Evolutionary conservation across 2,888 invertebrate species (phyloP).

Genomic region (Nephrotoma guestfalica): DNA sequence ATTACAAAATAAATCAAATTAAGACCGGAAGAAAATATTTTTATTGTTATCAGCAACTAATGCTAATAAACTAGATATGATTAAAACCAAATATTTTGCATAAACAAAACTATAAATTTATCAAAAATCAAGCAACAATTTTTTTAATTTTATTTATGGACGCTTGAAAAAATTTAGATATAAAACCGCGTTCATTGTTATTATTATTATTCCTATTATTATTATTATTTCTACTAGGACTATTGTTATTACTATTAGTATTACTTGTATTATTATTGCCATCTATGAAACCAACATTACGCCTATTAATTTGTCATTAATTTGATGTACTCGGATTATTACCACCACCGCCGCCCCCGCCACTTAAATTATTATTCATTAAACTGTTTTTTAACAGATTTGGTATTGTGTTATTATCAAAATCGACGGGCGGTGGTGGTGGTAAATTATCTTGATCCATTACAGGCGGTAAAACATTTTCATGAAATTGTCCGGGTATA

Average conservation of each 20-base stretch:
- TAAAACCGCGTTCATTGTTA: not conserved
- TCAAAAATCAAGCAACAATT: conserved; percentile 2
- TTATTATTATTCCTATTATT: not conserved
- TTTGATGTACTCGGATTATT: not conserved
- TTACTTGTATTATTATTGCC: not conserved
- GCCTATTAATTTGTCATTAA: not conserved
- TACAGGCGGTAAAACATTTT: conserved; percentile 61
- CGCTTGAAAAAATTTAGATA: conserved; percentile 1
- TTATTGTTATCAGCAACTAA: not conserved
- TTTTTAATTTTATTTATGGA: conserved; percentile 2
- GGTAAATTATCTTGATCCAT: conserved; percentile 42
- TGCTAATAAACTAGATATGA: not conserved
- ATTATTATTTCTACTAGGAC: not conserved
- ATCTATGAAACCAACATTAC: not conserved
- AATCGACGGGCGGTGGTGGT: conserved; percentile 19
- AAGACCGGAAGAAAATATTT: not conserved
- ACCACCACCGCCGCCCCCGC: not conserved
- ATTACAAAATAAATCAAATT: not conserved
- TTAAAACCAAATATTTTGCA: not conserved
- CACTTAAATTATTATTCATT: conserved; percentile 11
- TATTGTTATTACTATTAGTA: not conserved
- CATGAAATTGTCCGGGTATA: conserved; percentile 51
- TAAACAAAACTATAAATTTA: not conserved
- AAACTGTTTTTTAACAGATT: conserved; percentile 11
- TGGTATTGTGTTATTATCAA: conserved; percentile 13